Evolutionary conservation across 2,888 invertebrate species (phyloP).

Genomic region (Ormyrus thymus): DNA sequence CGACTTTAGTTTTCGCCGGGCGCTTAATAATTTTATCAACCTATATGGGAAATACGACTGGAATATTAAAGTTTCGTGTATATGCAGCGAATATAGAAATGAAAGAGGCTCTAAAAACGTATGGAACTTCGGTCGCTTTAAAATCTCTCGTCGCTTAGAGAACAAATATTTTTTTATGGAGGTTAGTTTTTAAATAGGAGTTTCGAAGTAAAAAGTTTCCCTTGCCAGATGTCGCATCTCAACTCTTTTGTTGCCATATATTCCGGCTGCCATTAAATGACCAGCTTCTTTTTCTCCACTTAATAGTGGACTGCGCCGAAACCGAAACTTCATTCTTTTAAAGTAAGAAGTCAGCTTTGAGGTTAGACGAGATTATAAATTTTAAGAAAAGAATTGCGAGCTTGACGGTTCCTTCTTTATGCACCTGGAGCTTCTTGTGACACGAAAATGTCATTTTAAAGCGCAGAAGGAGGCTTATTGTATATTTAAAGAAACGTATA

Average conservation of each 20-base stretch:
- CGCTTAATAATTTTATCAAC: neutral
- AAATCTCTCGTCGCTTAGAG: neutral
- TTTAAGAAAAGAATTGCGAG: too few relatives aligned
- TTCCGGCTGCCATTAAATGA: too few relatives aligned
- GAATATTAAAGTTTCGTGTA: neutral
- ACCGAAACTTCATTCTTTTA: neutral
- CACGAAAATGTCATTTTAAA: too few relatives aligned
- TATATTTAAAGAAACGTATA: too few relatives aligned
- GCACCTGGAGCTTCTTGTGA: too few relatives aligned
- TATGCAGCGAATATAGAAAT: neutral
- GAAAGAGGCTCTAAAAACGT: conserved; percentile 2
- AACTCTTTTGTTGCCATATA: too few relatives aligned
- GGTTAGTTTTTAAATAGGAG: conserved; percentile 16
- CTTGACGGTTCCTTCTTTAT: too few relatives aligned
- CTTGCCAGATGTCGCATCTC: neutral
- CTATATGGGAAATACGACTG: neutral
- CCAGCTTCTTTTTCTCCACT: neutral
- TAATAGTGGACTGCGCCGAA: neutral
- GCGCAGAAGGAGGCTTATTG: too few relatives aligned
- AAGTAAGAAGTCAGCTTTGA: neutral
- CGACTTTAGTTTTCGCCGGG: neutral
- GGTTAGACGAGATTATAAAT: too few relatives aligned
- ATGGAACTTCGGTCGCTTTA: neutral
- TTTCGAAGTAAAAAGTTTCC: conserved; percentile 25
- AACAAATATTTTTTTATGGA: conserved; percentile 22